Percentiles rank a stretch among this genome's conserved stretches.
These are phyloP conservation scores for Andrena trimmerana DNA, from an alignment of 2,888 invertebrate species.

Conservation along the genomic window DNA sequence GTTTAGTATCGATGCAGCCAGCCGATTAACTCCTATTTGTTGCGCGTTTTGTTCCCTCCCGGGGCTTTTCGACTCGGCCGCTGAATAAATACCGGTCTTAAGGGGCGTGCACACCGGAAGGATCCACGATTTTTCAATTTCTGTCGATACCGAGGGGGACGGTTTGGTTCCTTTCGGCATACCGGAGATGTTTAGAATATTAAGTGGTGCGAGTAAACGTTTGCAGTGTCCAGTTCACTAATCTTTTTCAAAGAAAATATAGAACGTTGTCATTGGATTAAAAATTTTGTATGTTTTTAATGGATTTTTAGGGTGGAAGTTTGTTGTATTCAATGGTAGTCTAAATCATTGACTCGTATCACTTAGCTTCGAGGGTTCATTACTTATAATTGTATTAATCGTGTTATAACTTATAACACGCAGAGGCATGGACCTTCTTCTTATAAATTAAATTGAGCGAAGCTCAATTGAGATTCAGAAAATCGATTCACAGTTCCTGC, in stretches of 20 bases:
- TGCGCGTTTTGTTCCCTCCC: conserved; percentile 77
- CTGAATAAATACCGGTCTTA: conserved; percentile 76
- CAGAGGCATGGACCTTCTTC: background rate
- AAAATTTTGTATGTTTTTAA: too few relatives aligned
- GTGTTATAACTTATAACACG: too few relatives aligned
- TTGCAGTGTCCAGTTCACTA: background rate
- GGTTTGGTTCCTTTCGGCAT: background rate
- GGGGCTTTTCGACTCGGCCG: conserved; percentile 66
- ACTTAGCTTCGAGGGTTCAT: background rate
- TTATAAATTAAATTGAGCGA: background rate
- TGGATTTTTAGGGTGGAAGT: too few relatives aligned
- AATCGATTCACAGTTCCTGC: background rate
- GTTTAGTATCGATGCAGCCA: conserved; percentile 79
- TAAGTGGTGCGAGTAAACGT: background rate
- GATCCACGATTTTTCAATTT: conserved; percentile 34
- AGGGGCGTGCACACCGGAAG: conserved; percentile 66
- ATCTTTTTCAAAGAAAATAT: too few relatives aligned
- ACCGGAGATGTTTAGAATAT: background rate
- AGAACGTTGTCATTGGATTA: too few relatives aligned
- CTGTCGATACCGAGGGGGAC: background rate
- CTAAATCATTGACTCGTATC: background rate
- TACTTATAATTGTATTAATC: background rate
- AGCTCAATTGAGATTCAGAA: background rate
- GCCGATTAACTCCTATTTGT: conserved; percentile 81
- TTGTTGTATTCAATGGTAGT: background rate